phyloP scores from a whole-genome alignment of 2,113 vertebrate genomes.

The Sander vitreus region DNA sequence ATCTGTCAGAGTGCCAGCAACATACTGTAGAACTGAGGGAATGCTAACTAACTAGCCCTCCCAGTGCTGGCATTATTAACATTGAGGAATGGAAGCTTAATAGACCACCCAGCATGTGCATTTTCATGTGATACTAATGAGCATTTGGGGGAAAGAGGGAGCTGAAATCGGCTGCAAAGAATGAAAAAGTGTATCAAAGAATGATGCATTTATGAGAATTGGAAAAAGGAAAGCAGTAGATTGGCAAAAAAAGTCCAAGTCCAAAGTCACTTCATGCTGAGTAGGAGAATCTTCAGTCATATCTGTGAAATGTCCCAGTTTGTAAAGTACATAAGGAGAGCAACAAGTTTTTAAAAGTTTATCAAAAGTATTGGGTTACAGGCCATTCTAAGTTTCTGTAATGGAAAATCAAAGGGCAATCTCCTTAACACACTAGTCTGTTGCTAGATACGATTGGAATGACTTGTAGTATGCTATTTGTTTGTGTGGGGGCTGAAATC shows the following conservation, averaged over 20 bases:
- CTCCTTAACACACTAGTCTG: not conserved
- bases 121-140: not conserved
- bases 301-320: not conserved
- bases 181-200: not conserved
- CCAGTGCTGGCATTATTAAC: slow-evolving; percentile 45
- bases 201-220: not conserved
- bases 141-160: not conserved
- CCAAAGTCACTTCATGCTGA: not conserved
- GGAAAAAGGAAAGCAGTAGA: not conserved
- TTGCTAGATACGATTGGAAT: not conserved
- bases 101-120: slow-evolving; percentile 20
- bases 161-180: not conserved
- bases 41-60: slow-evolving; percentile 55
- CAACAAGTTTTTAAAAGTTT: not conserved
- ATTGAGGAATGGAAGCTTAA: slow-evolving; percentile 42
- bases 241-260: too few relatives aligned
- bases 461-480: not conserved
- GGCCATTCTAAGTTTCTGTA: not conserved
- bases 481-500: not conserved
- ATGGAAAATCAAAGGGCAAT: not conserved
- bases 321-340: not conserved
- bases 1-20: slow-evolving; percentile 65
- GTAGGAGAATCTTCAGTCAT: not conserved
- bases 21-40: slow-evolving; percentile 27
- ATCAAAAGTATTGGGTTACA: not conserved